Evolutionary conservation across 2,797 vertebrate genomes (phyloP).

Genomic region (Babyrousa celebensis): DNA sequence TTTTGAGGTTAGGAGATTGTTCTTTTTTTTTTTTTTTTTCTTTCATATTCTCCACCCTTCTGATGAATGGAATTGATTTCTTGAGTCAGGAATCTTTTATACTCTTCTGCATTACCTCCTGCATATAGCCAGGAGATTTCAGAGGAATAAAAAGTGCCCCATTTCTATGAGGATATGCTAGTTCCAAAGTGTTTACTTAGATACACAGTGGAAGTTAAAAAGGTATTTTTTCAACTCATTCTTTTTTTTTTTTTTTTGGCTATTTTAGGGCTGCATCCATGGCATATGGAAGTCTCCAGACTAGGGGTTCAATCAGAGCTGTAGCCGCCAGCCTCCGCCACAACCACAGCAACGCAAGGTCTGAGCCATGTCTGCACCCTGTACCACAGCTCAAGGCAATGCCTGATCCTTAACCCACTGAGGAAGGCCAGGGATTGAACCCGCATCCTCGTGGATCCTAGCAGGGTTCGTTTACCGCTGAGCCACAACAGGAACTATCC

Average conservation of each 20-base stretch:
- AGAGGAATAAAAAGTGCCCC: conserved; percentile 38
- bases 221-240: conserved; percentile 2
- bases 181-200: conserved; percentile 25
- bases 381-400: too few species aligned
- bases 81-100: conserved; percentile 58
- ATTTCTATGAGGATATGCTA: neutral
- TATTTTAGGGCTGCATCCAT: too few species aligned
- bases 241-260: neutral
- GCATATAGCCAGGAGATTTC: conserved; percentile 44
- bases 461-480: too few species aligned
- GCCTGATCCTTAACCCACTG: too few species aligned
- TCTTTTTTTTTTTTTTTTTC: conserved; percentile 13
- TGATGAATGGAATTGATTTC: conserved; percentile 11
- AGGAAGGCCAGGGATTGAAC: too few species aligned
- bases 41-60: neutral
- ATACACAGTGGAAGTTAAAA: neutral
- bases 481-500: too few species aligned
- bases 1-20: neutral
- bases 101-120: neutral
- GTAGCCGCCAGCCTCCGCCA: too few species aligned
- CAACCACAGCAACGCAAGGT: too few species aligned
- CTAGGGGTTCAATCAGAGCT: too few species aligned
- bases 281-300: too few species aligned
- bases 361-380: too few species aligned
- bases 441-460: too few species aligned